Base-by-base conservation (phyloP, 2,888 invertebrate genomes). In the Pollenia angustigena region DNA sequence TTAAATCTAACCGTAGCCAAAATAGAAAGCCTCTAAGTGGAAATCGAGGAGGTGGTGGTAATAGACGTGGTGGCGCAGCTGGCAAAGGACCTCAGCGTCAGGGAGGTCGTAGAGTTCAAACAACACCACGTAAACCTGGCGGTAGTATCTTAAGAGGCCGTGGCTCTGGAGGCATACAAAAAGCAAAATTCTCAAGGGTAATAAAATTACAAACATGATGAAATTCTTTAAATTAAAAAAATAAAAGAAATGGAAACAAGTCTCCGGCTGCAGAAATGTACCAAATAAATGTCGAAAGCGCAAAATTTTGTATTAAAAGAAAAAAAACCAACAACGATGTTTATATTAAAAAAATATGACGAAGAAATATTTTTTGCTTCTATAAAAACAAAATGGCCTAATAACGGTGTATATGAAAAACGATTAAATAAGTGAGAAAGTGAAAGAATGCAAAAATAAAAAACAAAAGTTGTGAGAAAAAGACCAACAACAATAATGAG, bases 1-100 rank as follows among this genome's bases (percentile, higher is more conserved):
- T 99, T 91, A 98, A 97, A 94, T 96, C 96, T 91, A 96, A 95
- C 90, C 97, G 96, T 68, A 80, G 90, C 42, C 89, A 90, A 74
- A 92, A 90, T 94, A 95, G 95, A 88, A 94, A 96, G 69, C 52
- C 81, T 60, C 75, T 68, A 79, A 88, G 82, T 50, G 93, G 94
- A 32, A 92, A 94, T 74, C 90, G 94, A 32, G 93, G 94, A 32
- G 93, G 94, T 18, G 95, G 95, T 72, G 93, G 94, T 48, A 92
- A 89, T 62, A 88, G 88, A 62, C 90, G 92, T 54, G 82, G 94
- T 74, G 94, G 94, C 79, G 93, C 93, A 85, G 94, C 93, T 90
- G 75, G 75, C 23, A 72, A 52, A 64, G 85, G 85, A 11, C 46
- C 78, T 18, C 85, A 76, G 46, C 89, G 89, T 64, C 90, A 91